Base-by-base conservation (phyloP, 2,888 invertebrate genomes). In the Phengaris alcon region DNA sequence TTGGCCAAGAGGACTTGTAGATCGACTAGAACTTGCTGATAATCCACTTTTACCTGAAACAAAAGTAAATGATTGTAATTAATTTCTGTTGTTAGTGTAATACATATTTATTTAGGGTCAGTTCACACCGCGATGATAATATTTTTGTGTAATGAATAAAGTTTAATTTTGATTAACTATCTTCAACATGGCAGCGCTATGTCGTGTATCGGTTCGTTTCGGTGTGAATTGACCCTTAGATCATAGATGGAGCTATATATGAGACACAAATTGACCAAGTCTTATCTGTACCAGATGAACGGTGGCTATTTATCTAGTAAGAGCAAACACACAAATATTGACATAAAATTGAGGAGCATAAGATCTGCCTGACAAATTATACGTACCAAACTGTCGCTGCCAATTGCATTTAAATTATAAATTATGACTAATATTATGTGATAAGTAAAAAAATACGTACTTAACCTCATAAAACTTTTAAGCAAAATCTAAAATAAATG, bases 1-100 rank as follows among this genome's bases (percentile, higher is more conserved):
- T 80, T 93, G 93, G 77, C 93, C 91, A 81, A 93, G 88, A 81
- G 94, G 93, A 87, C 95, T 94, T 82, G 95, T 93, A 54, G 94
- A 93, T 82, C 96, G 88, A 87, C 95, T 95, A 84, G 95, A 94
- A 86, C 95, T 90, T 81, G 95, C 91, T 72, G 94, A 94, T 75
- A 93, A 83, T 57, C 91, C 93, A 79, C 88, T 90, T 82, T 90
- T 93, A 83, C 93, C 93, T 93, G 86, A 76, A 82, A 86, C 80
- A 81, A 80, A 82, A 83, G 80, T 64, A 64, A 35, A 44, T 12
- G 12, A 35, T 52, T 4, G 52, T 52, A 8, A 0, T 10, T 52
- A 12, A 3, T 52, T 2, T 52, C 1, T 22, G 22, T 22, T 22
- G 22, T 22, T 22, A 1, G 9, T 0, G 4, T 5, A 52, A 52